Conservation (phyloP, 2,888 invertebrate genomes). For the Agrochola macilenta region DNA sequence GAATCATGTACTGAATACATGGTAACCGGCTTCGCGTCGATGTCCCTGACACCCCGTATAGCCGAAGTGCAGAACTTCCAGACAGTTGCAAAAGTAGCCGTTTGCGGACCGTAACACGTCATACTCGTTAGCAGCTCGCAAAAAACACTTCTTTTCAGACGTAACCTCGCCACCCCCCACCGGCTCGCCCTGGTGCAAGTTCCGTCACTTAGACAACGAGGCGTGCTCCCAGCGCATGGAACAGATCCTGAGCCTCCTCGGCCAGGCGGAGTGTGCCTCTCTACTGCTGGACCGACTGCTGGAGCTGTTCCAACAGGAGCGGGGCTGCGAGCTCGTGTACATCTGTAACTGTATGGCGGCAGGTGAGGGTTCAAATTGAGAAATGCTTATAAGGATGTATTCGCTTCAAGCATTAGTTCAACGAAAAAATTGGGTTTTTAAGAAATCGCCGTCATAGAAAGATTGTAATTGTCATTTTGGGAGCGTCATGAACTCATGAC, state of each 20-base stretch:
- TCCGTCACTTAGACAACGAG: constrained; percentile 90
- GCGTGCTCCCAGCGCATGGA: constrained; percentile 83
- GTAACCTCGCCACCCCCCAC: constrained; percentile 66
- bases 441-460: no score
- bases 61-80: neutral
- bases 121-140: neutral
- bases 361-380: constrained; percentile 75
- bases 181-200: constrained; percentile 91
- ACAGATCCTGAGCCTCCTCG: constrained; percentile 89
- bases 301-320: constrained; percentile 89
- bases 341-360: constrained; percentile 90
- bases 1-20: no score
- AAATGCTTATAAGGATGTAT: neutral
- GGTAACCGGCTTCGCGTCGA: no score
- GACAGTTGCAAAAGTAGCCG: neutral
- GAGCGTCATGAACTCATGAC: neutral
- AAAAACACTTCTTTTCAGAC: constrained; percentile 62
- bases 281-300: constrained; percentile 92
- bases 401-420: neutral
- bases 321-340: constrained; percentile 90
- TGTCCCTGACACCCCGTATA: no score
- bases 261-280: constrained; percentile 88
- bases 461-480: neutral
- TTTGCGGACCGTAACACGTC: neutral
- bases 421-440: no score